These are phyloP conservation scores for Rhagium mordax DNA, from an alignment of 2,888 invertebrate species.

Conservation along the genomic window DNA sequence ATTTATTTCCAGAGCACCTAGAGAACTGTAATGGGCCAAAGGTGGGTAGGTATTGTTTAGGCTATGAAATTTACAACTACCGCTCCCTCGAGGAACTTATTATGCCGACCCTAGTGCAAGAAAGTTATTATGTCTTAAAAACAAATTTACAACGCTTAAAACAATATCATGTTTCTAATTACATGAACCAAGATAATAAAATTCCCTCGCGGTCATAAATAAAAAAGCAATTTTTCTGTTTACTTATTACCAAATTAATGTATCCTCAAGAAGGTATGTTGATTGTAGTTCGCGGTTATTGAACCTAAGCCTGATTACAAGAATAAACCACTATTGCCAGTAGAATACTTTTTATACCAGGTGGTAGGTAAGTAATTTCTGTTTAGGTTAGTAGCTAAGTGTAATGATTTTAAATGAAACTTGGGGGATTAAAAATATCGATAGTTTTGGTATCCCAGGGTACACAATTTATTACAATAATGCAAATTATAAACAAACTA, in stretches of 20 bases:
- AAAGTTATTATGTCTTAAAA: constrained; percentile 18
- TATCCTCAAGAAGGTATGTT: background rate
- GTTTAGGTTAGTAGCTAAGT: too few species aligned
- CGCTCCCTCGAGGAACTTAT: constrained; percentile 18
- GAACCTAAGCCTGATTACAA: too few species aligned
- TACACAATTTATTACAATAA: too few species aligned
- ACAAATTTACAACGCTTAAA: constrained; percentile 22
- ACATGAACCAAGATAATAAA: background rate
- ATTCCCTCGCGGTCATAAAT: background rate
- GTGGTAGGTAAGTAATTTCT: too few species aligned
- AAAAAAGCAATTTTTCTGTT: background rate
- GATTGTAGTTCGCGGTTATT: background rate
- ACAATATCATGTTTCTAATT: constrained; percentile 10
- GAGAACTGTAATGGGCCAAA: constrained; percentile 30
- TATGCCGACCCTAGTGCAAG: constrained; percentile 1
- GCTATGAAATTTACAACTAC: constrained; percentile 29
- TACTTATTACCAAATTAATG: background rate
- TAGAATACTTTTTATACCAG: too few species aligned
- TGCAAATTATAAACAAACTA: too few species aligned
- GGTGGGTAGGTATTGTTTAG: constrained; percentile 23
- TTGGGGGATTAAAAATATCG: too few species aligned
- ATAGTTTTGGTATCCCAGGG: too few species aligned
- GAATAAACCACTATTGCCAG: too few species aligned
- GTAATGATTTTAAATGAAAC: too few species aligned
- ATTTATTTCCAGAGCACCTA: constrained; percentile 25